Conservation (phyloP, 2,113 vertebrate genomes). For the Thalassarche chlororhynchos region DNA sequence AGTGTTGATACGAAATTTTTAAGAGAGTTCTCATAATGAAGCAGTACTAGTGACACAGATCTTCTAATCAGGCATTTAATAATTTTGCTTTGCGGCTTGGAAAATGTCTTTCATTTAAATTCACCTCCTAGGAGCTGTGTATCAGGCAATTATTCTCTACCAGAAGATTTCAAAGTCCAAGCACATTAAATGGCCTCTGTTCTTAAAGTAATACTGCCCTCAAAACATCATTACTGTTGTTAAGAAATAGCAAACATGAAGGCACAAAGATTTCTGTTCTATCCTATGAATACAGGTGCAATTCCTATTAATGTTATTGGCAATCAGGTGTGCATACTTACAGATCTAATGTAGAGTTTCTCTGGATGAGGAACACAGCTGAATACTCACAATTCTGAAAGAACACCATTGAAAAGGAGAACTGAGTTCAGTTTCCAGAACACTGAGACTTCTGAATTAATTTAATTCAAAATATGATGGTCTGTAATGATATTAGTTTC, state of each 20-base stretch:
- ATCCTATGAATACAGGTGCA: neutral
- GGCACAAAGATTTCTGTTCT: neutral
- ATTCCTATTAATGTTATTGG: neutral
- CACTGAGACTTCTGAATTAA: neutral
- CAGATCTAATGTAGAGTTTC: neutral
- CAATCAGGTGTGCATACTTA: constrained; percentile 19
- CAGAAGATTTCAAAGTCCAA: constrained; percentile 63
- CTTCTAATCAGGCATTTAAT: constrained; percentile 72
- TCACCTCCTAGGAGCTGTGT: constrained; percentile 58
- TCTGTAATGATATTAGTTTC: neutral
- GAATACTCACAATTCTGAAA: neutral
- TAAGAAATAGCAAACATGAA: constrained; percentile 25
- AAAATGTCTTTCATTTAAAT: constrained; percentile 75
- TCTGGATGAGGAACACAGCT: neutral
- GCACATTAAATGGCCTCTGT: constrained; percentile 59
- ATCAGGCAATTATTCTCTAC: constrained; percentile 69
- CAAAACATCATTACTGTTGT: constrained; percentile 29
- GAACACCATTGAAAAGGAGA: neutral
- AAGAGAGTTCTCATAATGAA: constrained; percentile 64
- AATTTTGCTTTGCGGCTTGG: constrained; percentile 68
- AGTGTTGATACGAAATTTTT: constrained; percentile 62
- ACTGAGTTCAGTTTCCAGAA: neutral
- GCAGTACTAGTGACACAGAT: constrained; percentile 55
- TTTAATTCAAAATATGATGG: neutral
- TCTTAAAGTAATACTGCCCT: constrained; percentile 55